Evolutionary conservation across 2,888 invertebrate species (phyloP).

Genomic region (Operophtera brumata): DNA sequence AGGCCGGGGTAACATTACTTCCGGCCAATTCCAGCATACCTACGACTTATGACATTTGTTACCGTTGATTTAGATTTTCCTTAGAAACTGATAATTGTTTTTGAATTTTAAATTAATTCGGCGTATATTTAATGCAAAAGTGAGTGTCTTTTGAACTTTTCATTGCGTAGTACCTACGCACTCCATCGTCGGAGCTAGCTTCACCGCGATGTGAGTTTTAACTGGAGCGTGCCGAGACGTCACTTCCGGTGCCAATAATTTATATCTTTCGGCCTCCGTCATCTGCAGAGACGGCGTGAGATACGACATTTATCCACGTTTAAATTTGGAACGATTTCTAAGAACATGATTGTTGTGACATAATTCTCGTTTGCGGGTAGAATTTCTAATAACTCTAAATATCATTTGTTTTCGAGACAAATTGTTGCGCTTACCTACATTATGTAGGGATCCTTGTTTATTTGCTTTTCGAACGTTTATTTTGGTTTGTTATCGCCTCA

Average conservation of each 20-base stretch:
- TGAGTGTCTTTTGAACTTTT: constrained; percentile 1
- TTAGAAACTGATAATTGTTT: constrained; percentile 35
- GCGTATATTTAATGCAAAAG: constrained; percentile 8
- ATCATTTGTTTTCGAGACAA: not conserved
- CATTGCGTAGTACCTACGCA: not conserved
- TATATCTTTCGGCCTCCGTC: constrained; percentile 74
- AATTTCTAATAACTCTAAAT: not conserved
- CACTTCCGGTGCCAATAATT: constrained; percentile 79
- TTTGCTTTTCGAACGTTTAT: not conserved
- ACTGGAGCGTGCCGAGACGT: constrained; percentile 75
- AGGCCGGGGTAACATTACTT: constrained; percentile 60
- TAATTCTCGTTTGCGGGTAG: constrained; percentile 24
- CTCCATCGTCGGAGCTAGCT: constrained; percentile 40
- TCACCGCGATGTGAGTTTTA: constrained; percentile 63
- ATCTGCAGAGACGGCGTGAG: constrained; percentile 71
- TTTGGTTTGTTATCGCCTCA: constrained; percentile 4
- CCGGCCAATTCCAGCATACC: constrained; percentile 63
- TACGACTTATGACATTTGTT: constrained; percentile 55
- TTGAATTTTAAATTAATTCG: constrained; percentile 21
- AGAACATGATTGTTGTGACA: constrained; percentile 68
- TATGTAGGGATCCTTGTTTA: not conserved
- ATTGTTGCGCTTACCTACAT: not conserved
- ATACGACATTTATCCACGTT: constrained; percentile 71
- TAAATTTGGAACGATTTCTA: constrained; percentile 70
- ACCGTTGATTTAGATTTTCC: constrained; percentile 53